These are phyloP conservation scores for Sciaenops ocellatus DNA, from an alignment of 2,797 vertebrate genomes.

Conservation along the genomic window DNA sequence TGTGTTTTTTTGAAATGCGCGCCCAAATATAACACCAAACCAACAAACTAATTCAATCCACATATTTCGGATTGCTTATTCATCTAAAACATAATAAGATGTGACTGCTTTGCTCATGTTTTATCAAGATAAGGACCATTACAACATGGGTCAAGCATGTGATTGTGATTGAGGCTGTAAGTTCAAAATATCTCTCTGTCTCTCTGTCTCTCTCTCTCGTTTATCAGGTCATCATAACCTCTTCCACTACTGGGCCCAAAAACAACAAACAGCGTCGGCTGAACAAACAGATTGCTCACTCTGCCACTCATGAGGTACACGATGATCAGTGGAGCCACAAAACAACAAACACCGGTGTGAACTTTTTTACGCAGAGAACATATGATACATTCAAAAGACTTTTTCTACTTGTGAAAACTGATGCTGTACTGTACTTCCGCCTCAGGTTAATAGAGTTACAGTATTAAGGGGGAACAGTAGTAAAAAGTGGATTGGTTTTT, in stretches of 20 bases:
- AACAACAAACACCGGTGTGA: slow-evolving; percentile 39
- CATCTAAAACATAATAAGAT: background rate
- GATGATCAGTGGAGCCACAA: slow-evolving; percentile 20
- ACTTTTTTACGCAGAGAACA: slow-evolving; percentile 14
- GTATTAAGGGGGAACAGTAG: background rate
- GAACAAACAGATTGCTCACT: slow-evolving; percentile 56
- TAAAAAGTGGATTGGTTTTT: background rate
- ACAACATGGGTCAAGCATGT: slow-evolving; percentile 31
- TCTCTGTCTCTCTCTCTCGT: slow-evolving; percentile 16
- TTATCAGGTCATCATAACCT: slow-evolving; percentile 56
- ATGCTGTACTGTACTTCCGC: background rate
- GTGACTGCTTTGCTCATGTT: background rate
- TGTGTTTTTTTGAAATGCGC: slow-evolving; percentile 7
- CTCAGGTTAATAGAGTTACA: background rate
- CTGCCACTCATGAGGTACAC: slow-evolving; percentile 29
- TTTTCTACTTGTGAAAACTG: background rate
- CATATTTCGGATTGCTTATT: slow-evolving; percentile 12
- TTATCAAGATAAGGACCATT: slow-evolving; percentile 17
- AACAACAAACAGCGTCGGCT: slow-evolving; percentile 62
- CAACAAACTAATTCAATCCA: background rate
- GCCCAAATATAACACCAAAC: background rate
- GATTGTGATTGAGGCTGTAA: slow-evolving; percentile 41
- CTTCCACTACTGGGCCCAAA: slow-evolving; percentile 38
- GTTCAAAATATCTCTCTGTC: slow-evolving; percentile 19
- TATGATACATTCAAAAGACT: background rate